Evolutionary conservation across 2,797 vertebrate genomes (phyloP).

Genomic region (Pseudochromis fuscus): DNA sequence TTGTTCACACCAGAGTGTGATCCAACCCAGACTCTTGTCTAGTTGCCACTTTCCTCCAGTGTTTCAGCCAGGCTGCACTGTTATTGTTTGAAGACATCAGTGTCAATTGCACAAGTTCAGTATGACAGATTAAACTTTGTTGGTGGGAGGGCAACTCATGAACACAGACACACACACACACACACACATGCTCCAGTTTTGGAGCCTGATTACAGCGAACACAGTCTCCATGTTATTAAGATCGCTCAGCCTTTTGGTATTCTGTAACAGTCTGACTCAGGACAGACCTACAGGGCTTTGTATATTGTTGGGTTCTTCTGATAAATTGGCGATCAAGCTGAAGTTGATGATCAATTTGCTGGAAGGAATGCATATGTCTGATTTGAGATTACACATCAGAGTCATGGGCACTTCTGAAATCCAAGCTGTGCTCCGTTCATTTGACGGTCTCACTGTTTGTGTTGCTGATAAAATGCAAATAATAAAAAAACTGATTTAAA

Average conservation of each 20-base stretch:
- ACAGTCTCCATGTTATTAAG: slow-evolving; percentile 36
- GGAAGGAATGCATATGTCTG: slow-evolving; percentile 55
- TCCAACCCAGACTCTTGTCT: slow-evolving; percentile 51
- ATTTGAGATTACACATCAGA: slow-evolving; percentile 25
- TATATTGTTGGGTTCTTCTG: slow-evolving; percentile 43
- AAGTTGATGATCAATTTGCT: slow-evolving; percentile 68
- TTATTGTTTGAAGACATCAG: slow-evolving; percentile 41
- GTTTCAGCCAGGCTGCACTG: slow-evolving; percentile 36
- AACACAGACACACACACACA: slow-evolving; percentile 16
- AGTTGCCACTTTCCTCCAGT: slow-evolving; percentile 50
- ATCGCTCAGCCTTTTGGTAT: slow-evolving; percentile 43
- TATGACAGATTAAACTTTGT: slow-evolving; percentile 45
- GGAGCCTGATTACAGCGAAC: slow-evolving; percentile 35
- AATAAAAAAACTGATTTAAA: background rate
- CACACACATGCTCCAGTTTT: slow-evolving; percentile 28
- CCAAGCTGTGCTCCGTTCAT: background rate
- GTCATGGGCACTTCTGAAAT: slow-evolving; percentile 17
- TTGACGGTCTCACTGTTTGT: slow-evolving; percentile 1
- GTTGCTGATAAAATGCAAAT: no score
- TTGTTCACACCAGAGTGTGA: slow-evolving; percentile 45
- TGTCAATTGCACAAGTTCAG: slow-evolving; percentile 42
- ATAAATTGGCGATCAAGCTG: slow-evolving; percentile 48
- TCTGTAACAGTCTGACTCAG: slow-evolving; percentile 36
- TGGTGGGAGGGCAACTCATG: slow-evolving; percentile 42
- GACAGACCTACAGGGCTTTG: slow-evolving; percentile 51